A percentile compares a stretch with the other conserved stretches of the same genome.
These are phyloP conservation scores for Gila orcuttii DNA, from an alignment of 2,113 vertebrate species.

Conservation along the genomic window DNA sequence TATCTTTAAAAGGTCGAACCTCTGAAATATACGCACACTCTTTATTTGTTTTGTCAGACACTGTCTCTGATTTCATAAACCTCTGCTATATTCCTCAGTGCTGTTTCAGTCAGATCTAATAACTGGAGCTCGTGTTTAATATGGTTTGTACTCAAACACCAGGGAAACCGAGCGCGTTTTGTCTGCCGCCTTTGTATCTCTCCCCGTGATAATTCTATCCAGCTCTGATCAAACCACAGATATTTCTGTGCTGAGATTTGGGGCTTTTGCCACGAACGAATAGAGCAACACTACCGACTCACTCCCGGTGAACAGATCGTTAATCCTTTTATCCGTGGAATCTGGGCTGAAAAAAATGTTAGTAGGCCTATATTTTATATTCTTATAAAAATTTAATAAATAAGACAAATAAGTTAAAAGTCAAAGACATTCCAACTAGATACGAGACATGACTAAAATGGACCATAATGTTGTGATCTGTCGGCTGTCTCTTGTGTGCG, in stretches of 20 bases:
- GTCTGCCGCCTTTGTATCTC: constrained; percentile 58
- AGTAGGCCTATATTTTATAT: neutral
- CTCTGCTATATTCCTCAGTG: constrained; percentile 30
- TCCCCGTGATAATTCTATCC: constrained; percentile 77
- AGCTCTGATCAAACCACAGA: constrained; percentile 70
- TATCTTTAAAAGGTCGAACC: neutral
- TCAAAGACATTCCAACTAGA: neutral
- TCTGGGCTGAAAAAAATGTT: neutral
- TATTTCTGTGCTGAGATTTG: constrained; percentile 63
- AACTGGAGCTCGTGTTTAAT: constrained; percentile 47
- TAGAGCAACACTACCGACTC: constrained; percentile 51
- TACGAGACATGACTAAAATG: neutral
- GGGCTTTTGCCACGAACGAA: constrained; percentile 60
- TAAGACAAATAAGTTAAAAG: no score
- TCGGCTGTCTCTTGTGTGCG: neutral
- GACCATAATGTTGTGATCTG: neutral
- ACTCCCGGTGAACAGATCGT: constrained; percentile 39
- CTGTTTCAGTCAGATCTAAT: constrained; percentile 46
- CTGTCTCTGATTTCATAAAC: constrained; percentile 45
- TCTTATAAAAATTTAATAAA: neutral
- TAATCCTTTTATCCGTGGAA: constrained; percentile 36
- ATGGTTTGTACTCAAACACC: constrained; percentile 56
- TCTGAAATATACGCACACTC: neutral
- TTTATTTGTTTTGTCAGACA: constrained; percentile 31
- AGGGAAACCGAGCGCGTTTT: constrained; percentile 53